Evolutionary conservation across 1,140 invertebrate species (phyloP), one percentile per base, ranked within the genome.

Genomic region (Trissolcus basalis): DNA sequence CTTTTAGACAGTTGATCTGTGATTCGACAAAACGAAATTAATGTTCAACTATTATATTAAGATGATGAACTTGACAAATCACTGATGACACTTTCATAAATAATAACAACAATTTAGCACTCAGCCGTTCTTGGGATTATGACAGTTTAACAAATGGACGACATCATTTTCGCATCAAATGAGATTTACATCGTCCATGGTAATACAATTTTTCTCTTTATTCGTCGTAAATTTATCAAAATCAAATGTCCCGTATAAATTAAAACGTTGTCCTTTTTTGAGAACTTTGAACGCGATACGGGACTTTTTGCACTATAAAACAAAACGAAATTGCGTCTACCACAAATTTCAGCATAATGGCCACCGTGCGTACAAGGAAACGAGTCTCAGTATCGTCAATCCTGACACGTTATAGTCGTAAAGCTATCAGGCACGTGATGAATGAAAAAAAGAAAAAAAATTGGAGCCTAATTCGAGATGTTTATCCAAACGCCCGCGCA

Each of bases 1-100:
- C 87, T 87, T 88, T 88, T 87, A 88, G 87, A 87, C 84, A 87
- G 85, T 82, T 83, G 85, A 87, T 88, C 86, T 88, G 86, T 87
- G 82, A 85, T 87, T 84, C 82, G 81, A 87, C 81, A 80, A 87
- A 87, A 86, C 82, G 83, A 85, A 86, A 87, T 82, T 83, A 80
- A 85, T 82, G 82, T 80, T 79, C 81, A 83, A 83, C 78, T 79
- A 75, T 81, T 59, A 61, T 82, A 82, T 81, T 79, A 80, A 82
- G 77, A 79, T 84, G 85, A 85, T 80, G 80, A 86, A 80, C 75
- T 73, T 80, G 82, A 86, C 77, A 82, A 83, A 76, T 79, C 53
- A 47, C 48, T 47, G 69, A 73, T 48, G 76, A 65, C 53, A 70
- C 44, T 44, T 53, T 69, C 1, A 27, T 27, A 10, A 47, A 74